Evolutionary conservation across 2,113 vertebrate genomes (phyloP), one percentile per base, ranked within the genome.

Genomic region (Lucifuga dentata): DNA sequence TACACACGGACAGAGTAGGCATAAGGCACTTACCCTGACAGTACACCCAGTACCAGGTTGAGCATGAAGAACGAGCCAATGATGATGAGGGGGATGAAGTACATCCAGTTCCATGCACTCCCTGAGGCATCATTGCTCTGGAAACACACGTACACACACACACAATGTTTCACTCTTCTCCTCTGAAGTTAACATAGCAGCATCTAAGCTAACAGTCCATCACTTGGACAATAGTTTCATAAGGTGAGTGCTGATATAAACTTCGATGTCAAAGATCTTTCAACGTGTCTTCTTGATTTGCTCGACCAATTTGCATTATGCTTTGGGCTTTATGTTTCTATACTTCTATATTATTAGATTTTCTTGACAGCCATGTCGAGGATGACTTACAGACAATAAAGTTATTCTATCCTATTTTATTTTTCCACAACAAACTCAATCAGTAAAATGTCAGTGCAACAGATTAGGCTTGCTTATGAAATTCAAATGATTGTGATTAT

Each of bases 21-120:
- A 13, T 33, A 43, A 38, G 16, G 39, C 17, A 83, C 94, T 90
- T 90, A 98, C 96, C 96, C 96, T 5, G 96, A 98, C 72, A 98
- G 91, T 68, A 98, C 96, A 70, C 96, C 96, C 83, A 98, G 93
- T 68, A 97, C 96, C 70, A 98, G 93, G 90, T 98, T 98, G 83
- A 98, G 95, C 96, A 98, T 97, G 90, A 98, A 98, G 91, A 98
- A 98, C 84, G 96, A 98, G 82, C 96, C 96, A 2, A 98, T 97
- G 88, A 98, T 98, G 92, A 98, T 98, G 91, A 98, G 95, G 35
- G 96, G 96, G 73, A 98, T 95, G 90, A 97, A 98, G 91, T 98
- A 98, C 89, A 98, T 90, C 96, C 96, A 98, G 89, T 98, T 98
- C 95, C 95, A 98, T 77, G 95, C 93, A 74, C 94, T 96, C 89